Percentiles rank a stretch among this genome's conserved stretches.
Evolutionary conservation across 2,113 vertebrate species (phyloP).

Genomic region (Pao palembangensis): DNA sequence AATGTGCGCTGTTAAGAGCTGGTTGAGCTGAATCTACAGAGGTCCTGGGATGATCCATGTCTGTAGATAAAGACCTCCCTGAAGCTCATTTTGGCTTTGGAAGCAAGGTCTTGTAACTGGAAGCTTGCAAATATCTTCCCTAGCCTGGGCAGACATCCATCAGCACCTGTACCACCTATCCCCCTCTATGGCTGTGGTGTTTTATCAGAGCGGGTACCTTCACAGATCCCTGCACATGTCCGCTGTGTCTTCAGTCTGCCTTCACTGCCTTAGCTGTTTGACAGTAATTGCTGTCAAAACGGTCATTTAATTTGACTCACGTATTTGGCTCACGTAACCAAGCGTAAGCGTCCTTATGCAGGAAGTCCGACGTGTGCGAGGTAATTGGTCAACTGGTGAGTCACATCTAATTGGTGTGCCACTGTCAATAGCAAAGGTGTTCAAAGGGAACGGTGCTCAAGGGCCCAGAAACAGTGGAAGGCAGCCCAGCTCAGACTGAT

Average conservation of each 20-base stretch:
- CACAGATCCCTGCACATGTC: background rate
- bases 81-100: too few relatives aligned
- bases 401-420: slow-evolving; percentile 57
- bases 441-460: slow-evolving; percentile 27
- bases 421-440: slow-evolving; percentile 57
- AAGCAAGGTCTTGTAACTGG: too few relatives aligned
- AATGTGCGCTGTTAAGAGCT: too few relatives aligned
- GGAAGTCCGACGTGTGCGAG: slow-evolving; percentile 31
- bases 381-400: slow-evolving; percentile 59
- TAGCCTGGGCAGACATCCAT: too few relatives aligned
- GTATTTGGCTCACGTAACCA: slow-evolving; percentile 12
- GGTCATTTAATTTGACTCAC: slow-evolving; percentile 43
- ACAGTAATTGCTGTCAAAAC: slow-evolving; percentile 42
- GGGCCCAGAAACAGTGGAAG: slow-evolving; percentile 21
- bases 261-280: slow-evolving; percentile 16
- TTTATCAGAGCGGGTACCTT: too few relatives aligned
- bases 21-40: too few relatives aligned
- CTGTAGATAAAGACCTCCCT: too few relatives aligned
- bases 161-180: too few relatives aligned
- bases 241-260: too few relatives aligned
- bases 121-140: too few relatives aligned
- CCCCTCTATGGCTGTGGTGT: too few relatives aligned
- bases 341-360: slow-evolving; percentile 26
- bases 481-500: slow-evolving; percentile 2
- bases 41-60: too few relatives aligned